Evolutionary conservation across 2,797 vertebrate genomes (phyloP).

Genomic region (Eupleurogrammus muticus): DNA sequence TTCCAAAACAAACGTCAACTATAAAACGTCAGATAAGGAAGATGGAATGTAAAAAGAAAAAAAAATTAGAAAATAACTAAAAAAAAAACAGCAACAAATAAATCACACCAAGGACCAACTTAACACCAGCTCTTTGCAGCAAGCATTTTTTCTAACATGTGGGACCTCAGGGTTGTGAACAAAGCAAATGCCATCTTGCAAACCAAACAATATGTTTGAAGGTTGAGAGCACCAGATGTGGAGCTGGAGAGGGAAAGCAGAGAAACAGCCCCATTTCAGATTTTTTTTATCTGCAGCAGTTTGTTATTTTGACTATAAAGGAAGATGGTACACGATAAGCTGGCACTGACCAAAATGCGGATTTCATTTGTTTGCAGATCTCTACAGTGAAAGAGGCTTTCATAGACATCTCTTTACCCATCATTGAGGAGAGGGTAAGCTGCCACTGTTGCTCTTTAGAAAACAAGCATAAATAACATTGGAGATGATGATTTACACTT

Average conservation of each 20-base stretch:
- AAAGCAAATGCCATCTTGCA: conserved; percentile 39
- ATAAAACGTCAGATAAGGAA: conserved; percentile 1
- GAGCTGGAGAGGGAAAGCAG: conserved; percentile 27
- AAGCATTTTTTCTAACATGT: conserved; percentile 33
- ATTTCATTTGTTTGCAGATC: conserved; percentile 85
- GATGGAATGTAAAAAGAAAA: not conserved
- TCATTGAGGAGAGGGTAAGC: conserved; percentile 98
- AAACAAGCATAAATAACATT: conserved; percentile 2
- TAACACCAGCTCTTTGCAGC: conserved; percentile 50
- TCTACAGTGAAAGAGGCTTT: conserved; percentile 96
- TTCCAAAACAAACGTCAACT: conserved; percentile 6
- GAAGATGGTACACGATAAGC: not conserved
- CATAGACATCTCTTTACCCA: conserved; percentile 98
- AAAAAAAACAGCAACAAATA: conserved; percentile 10
- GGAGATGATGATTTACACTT: not conserved
- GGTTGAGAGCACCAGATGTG: conserved; percentile 48
- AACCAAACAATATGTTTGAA: conserved; percentile 54
- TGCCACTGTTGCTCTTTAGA: not conserved
- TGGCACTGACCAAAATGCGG: not conserved
- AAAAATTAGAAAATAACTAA: too few species aligned
- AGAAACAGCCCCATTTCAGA: conserved; percentile 16
- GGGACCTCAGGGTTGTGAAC: conserved; percentile 30
- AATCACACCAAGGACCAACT: conserved; percentile 61
- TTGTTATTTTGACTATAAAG: not conserved
- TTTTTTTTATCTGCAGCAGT: conserved; percentile 12